Evolutionary conservation across 2,888 invertebrate genomes (phyloP), one percentile per base, ranked within the genome.

Genomic region (Erpobdella octoculata): DNA sequence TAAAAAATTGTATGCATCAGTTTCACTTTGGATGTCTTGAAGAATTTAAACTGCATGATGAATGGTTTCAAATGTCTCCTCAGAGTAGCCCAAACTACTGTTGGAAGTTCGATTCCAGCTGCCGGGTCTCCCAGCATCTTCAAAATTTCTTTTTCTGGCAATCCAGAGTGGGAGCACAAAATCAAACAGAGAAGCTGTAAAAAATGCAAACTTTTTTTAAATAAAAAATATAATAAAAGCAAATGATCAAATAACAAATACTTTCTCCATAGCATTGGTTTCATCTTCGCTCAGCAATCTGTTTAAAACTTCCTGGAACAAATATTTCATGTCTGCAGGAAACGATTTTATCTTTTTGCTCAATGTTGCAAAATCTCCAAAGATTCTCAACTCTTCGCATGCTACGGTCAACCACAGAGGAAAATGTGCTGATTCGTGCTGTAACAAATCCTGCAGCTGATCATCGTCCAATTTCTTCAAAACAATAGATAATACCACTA

Each of bases 341-440:
- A 81, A 74, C 4, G 74, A 69, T 35, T 75, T 68, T 6, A 81
- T 78, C 70, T 79, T 79, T 21, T 74, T 67, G 12, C 77, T 77
- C 36, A 81, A 72, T 1, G 76, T 77, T 5, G 77, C 71, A 73
- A 79, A 81, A 72, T 81, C 80, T 9, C 81, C 81, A 74, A 80
- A 80, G 25, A 80, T 74, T 5, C 81, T 73, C 38, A 81, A 75
- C 73, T 81, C 80, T 65, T 81, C 80, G 70, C 78, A 79, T 48
- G 80, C 78, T 18, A 80, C 72, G 66, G 74, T 75, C 71, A 81
- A 74, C 81, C 81, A 81, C 6, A 80, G 71, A 1, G 81, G 81
- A 72, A 76, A 77, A 65, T 78, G 70, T 21, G 79, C 75, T 58
- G 78, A 77, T 37, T 77, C 76, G 21, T 78, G 76, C 0, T 73